Percentiles rank a stretch among this genome's conserved stretches.
Conservation (phyloP, 2,797 vertebrate species). For the Aphelocoma californica region DNA sequence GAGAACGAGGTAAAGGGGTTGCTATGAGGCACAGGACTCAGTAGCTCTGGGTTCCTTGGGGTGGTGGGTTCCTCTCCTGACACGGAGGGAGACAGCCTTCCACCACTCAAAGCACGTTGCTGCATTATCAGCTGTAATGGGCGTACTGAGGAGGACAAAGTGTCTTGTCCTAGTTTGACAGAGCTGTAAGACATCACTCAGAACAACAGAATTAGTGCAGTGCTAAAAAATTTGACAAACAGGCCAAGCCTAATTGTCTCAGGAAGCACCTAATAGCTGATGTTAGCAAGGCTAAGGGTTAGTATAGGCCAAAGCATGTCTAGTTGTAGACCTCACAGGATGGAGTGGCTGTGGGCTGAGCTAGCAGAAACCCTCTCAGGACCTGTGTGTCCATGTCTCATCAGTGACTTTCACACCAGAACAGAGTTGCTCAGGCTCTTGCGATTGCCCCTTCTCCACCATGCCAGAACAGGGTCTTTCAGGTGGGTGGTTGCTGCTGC, state of each 20-base stretch:
- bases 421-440: not conserved
- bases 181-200: not conserved
- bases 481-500: not conserved
- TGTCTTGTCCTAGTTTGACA: not conserved
- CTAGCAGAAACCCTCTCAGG: not conserved
- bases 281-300: not conserved
- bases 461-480: not conserved
- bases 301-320: accelerated
- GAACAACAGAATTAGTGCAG: not conserved
- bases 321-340: not conserved
- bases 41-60: not conserved
- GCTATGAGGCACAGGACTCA: not conserved
- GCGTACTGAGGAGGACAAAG: not conserved
- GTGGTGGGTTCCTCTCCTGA: not conserved
- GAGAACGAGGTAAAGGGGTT: not conserved
- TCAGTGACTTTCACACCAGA: too few relatives aligned
- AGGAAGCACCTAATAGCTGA: not conserved
- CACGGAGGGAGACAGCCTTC: accelerated
- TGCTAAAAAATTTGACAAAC: not conserved
- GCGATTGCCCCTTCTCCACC: not conserved
- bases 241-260: not conserved
- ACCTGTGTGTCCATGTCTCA: accelerated
- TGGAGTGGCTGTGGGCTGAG: not conserved
- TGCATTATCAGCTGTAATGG: not conserved
- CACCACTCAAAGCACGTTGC: accelerated